These are phyloP conservation scores for Cryptocheilus praepositus DNA, from an alignment of 2,888 invertebrate species.

Conservation along the genomic window DNA sequence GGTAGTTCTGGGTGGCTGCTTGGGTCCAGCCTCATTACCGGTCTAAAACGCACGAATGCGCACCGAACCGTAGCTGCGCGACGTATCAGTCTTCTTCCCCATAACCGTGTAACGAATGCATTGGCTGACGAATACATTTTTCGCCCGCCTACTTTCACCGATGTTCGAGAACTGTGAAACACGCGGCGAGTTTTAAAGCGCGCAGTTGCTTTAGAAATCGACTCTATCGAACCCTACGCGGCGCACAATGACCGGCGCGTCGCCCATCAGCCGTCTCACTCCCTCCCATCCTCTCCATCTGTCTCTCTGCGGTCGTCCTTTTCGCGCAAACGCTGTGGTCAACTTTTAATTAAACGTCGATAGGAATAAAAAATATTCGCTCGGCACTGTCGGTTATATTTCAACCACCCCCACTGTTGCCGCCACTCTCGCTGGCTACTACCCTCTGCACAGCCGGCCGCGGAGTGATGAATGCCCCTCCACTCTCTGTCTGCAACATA, in stretches of 20 bases:
- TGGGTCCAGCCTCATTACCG: slow-evolving; percentile 2
- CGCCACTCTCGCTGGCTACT: slow-evolving; percentile 15
- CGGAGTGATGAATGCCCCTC: slow-evolving; percentile 51
- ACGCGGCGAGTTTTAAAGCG: not conserved
- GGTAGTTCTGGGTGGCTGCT: slow-evolving; percentile 9
- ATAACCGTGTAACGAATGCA: too few relatives aligned
- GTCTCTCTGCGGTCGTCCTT: not conserved
- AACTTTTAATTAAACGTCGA: slow-evolving; percentile 70
- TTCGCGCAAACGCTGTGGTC: slow-evolving; percentile 32
- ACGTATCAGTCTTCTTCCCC: too few relatives aligned
- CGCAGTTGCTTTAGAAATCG: not conserved
- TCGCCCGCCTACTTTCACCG: too few relatives aligned
- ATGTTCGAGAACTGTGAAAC: too few relatives aligned
- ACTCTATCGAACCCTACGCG: not conserved
- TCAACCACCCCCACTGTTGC: slow-evolving; percentile 37
- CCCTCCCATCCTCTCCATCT: not conserved
- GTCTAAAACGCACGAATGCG: not conserved
- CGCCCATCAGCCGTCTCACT: not conserved
- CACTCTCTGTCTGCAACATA: slow-evolving; percentile 34
- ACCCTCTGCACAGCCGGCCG: slow-evolving; percentile 30
- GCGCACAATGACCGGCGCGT: not conserved
- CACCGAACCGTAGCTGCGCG: not conserved
- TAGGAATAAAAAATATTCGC: slow-evolving; percentile 56
- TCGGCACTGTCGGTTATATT: slow-evolving; percentile 48
- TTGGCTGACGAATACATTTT: too few relatives aligned